Percentiles rank a stretch among this genome's conserved stretches.
Conservation (phyloP, 2,888 invertebrate species). For the Biston betularia region DNA sequence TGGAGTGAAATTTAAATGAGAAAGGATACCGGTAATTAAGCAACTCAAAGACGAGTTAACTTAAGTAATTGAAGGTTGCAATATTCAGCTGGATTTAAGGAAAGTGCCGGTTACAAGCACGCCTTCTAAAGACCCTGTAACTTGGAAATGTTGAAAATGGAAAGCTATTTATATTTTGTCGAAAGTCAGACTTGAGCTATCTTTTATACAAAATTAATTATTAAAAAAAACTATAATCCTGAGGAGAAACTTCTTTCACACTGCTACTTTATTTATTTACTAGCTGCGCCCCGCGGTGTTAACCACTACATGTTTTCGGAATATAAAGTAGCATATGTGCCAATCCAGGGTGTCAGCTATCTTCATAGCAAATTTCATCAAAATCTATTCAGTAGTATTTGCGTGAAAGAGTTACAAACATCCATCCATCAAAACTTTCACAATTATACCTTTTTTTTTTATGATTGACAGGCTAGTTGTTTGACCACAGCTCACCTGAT, state of each 20-base stretch:
- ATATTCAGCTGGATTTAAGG: conserved; percentile 58
- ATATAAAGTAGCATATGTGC: no score
- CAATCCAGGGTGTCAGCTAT: no score
- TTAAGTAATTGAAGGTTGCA: conserved; percentile 73
- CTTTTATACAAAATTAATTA: background rate
- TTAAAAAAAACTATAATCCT: background rate
- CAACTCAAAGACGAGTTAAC: conserved; percentile 62
- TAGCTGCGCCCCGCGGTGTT: no score
- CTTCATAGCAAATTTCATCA: no score
- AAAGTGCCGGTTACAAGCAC: conserved; percentile 29
- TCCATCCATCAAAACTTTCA: no score
- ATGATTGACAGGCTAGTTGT: no score
- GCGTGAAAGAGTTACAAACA: no score
- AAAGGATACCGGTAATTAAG: conserved; percentile 69
- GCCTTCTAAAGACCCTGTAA: conserved; percentile 19
- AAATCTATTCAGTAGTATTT: no score
- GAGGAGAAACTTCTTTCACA: background rate
- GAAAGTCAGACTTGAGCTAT: background rate
- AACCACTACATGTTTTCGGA: no score
- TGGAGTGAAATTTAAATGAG: conserved; percentile 61
- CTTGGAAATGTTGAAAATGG: conserved; percentile 17
- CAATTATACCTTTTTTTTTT: no score
- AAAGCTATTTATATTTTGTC: conserved; percentile 17
- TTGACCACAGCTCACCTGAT: no score
- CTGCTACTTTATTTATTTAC: no score